phyloP scores from a whole-genome alignment of 2,113 vertebrate genomes.

The Phylloscopus trochilus region DNA sequence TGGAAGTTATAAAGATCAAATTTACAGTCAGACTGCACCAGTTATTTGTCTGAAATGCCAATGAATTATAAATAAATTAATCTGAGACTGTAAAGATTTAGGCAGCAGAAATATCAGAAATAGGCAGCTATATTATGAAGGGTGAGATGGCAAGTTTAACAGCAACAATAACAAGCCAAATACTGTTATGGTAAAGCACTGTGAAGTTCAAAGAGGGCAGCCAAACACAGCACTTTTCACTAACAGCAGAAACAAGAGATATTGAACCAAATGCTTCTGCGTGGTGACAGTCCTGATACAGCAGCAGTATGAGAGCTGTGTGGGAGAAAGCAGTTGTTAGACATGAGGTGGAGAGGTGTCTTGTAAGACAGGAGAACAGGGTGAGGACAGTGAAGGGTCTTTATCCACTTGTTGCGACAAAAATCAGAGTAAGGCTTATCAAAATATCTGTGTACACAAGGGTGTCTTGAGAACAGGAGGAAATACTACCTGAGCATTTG shows the following conservation, averaged over 20 bases:
- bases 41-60: background rate
- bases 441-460: background rate
- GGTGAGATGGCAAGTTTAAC: background rate
- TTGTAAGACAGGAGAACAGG: background rate
- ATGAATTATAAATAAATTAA: background rate
- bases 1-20: background rate
- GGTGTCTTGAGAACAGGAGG: background rate
- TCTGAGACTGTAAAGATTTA: background rate
- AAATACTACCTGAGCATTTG: background rate
- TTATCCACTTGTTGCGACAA: background rate
- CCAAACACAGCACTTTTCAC: background rate
- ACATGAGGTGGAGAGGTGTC: background rate
- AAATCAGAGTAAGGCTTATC: background rate
- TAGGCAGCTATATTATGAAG: background rate
- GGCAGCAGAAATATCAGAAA: background rate
- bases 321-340: background rate
- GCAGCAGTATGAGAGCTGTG: background rate
- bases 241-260: background rate
- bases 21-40: background rate
- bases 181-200: background rate
- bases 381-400: background rate
- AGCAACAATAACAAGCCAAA: background rate
- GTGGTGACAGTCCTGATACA: background rate
- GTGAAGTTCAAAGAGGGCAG: background rate
- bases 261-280: background rate